Percentiles rank a stretch among this genome's conserved stretches.
Conservation (phyloP, 2,888 invertebrate genomes). For the Seladonia tumulorum region DNA sequence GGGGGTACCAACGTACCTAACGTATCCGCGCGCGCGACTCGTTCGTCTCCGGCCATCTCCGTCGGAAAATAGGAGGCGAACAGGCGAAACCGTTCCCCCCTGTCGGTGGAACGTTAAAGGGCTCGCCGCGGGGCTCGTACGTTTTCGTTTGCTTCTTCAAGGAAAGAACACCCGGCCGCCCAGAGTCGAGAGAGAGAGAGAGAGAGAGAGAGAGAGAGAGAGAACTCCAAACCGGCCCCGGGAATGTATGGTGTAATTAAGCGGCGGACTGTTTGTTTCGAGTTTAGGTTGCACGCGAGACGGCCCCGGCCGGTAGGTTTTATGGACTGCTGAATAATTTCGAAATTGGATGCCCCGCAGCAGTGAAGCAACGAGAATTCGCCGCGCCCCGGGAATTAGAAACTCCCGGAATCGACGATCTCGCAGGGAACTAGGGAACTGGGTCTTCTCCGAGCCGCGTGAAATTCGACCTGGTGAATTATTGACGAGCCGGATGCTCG, state of each 20-base stretch:
- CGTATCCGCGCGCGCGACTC: slow-evolving; percentile 10
- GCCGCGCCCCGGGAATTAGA: slow-evolving; percentile 1
- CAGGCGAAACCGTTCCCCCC: background rate
- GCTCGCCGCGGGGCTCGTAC: slow-evolving; percentile 5
- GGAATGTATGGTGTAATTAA: slow-evolving; percentile 36
- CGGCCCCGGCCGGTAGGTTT: slow-evolving; percentile 7
- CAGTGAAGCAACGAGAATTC: slow-evolving; percentile 2
- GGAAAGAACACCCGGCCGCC: background rate
- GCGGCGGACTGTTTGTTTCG: slow-evolving; percentile 24
- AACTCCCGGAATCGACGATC: background rate
- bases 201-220: background rate
- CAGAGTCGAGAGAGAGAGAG: background rate
- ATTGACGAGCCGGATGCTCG: background rate
- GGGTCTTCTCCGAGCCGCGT: background rate
- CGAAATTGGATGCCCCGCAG: slow-evolving; percentile 4
- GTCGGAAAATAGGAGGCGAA: background rate
- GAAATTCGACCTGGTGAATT: background rate
- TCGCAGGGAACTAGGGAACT: background rate
- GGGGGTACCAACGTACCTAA: background rate
- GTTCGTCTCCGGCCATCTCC: slow-evolving; percentile 16
- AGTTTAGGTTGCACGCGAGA: background rate
- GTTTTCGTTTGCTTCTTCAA: slow-evolving; percentile 20
- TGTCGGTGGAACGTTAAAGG: slow-evolving; percentile 16
- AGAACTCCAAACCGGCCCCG: background rate
- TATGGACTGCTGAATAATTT: slow-evolving; percentile 9